phyloP scores from a whole-genome alignment of 2,888 invertebrate species.

The Serripes groenlandicus region DNA sequence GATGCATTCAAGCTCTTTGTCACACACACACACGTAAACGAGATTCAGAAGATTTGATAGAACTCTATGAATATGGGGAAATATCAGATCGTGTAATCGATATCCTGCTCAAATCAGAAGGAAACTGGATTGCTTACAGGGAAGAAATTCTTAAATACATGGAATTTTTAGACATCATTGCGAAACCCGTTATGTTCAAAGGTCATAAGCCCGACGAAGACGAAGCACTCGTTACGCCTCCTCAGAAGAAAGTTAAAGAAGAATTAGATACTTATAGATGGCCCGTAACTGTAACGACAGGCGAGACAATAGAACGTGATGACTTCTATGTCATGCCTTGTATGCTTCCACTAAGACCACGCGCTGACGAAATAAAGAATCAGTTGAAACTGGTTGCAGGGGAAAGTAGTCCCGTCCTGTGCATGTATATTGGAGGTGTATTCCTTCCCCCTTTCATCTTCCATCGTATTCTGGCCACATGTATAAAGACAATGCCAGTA shows the following conservation, averaged over 20 bases:
- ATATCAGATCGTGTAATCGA: not conserved
- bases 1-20: conserved; percentile 56
- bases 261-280: not conserved
- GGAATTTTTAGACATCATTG: conserved; percentile 56
- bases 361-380: not conserved
- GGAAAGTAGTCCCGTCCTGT: not conserved
- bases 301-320: not conserved
- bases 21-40: conserved; percentile 36
- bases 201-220: not conserved
- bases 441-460: not conserved
- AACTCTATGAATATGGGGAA: not conserved
- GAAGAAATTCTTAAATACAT: conserved; percentile 46
- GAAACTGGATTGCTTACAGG: conserved; percentile 16
- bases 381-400: not conserved
- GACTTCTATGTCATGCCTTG: conserved; percentile 6
- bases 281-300: not conserved
- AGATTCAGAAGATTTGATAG: conserved; percentile 15
- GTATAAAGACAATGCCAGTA: conserved; percentile 4
- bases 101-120: too few relatives aligned
- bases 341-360: not conserved
- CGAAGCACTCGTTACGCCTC: not conserved
- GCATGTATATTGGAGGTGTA: not conserved
- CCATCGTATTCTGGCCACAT: not conserved
- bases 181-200: conserved; percentile 26
- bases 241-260: too few relatives aligned